Percentiles rank a stretch among this genome's conserved stretches.
Evolutionary conservation across 2,888 invertebrate genomes (phyloP).

Genomic region (Elysia crispata): DNA sequence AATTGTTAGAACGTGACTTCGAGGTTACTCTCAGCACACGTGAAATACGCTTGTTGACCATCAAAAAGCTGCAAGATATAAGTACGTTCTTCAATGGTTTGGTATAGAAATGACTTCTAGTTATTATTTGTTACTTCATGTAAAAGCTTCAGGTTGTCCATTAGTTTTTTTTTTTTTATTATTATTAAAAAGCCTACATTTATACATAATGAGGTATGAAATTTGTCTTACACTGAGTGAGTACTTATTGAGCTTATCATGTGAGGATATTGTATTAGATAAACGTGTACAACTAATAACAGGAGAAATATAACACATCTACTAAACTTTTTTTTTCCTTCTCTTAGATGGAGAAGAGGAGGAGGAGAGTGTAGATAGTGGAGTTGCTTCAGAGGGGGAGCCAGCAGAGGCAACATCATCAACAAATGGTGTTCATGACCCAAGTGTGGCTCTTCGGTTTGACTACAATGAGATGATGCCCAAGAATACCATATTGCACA

Average conservation of each 20-base stretch:
- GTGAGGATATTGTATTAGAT: too few species aligned
- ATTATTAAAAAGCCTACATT: too few species aligned
- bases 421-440: background rate
- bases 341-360: slow-evolving; percentile 21
- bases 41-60: slow-evolving; percentile 85
- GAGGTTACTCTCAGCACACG: slow-evolving; percentile 93
- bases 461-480: slow-evolving; percentile 83
- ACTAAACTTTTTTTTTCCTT: too few species aligned
- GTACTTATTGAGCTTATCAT: too few species aligned
- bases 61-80: slow-evolving; percentile 63
- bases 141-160: too few species aligned
- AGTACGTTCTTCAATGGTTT: slow-evolving; percentile 34
- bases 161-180: too few species aligned
- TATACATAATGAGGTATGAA: too few species aligned
- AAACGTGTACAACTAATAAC: too few species aligned
- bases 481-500: slow-evolving; percentile 83
- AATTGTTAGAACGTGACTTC: slow-evolving; percentile 93
- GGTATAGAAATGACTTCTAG: background rate
- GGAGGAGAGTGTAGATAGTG: slow-evolving; percentile 9
- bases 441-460: slow-evolving; percentile 54
- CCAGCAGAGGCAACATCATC: background rate
- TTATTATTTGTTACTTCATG: too few species aligned
- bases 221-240: too few species aligned
- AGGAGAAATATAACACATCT: too few species aligned
- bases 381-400: slow-evolving; percentile 3